Base-by-base conservation (phyloP, 2,113 vertebrate species). In the Phycodurus eques region DNA sequence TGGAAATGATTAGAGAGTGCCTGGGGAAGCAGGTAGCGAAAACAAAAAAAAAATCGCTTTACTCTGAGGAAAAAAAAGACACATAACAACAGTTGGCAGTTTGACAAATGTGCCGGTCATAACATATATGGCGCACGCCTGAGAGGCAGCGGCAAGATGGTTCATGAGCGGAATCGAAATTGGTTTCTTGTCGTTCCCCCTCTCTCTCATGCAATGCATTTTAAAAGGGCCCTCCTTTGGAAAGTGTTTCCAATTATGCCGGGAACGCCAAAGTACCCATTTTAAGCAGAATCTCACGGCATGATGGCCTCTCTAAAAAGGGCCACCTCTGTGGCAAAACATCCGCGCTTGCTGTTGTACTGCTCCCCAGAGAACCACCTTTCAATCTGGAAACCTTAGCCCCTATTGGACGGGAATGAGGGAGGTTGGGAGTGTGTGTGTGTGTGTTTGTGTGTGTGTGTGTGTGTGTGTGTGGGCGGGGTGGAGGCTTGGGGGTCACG, bases 181-280 rank as follows among this genome's bases (percentile, higher is more conserved):
- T 80, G 87, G 82, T 82, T 72, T 84, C 84, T 88, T 81, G 78
- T 71, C 82, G 76, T 85, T 84, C 77, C 71, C 78, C 79, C 81
- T 70, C 35, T 39, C 80, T 82, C 81, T 73, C 78, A 68, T 88
- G 84, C 85, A 81, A 85, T 88, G 88, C 83, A 88, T 89, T 90
- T 90, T 89, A 88, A 91, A 88, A 89, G 85, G 80, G 81, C 80
- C 76, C 88, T 89, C 79, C 78, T 85, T 88, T 80, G 65, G 61
- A 86, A 89, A 90, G 88, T 89, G 88, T 86, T 89, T 89, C 86
- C 86, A 90, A 90, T 91, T 89, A 90, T 83, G 82, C 84, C 33
- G 31, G 79, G 73, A 87, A 89, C 79, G 79, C 81, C 82, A 88
- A 87, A 90, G 90, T 89, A 75, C 85, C 89, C 88, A 88, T 89